Evolutionary conservation across 30 jellyfish, hydroid and myxozoan species (phyloP), one percentile per base, ranked within the genome.

Genomic region (Aurelia aurita complex sp. Pacific): DNA sequence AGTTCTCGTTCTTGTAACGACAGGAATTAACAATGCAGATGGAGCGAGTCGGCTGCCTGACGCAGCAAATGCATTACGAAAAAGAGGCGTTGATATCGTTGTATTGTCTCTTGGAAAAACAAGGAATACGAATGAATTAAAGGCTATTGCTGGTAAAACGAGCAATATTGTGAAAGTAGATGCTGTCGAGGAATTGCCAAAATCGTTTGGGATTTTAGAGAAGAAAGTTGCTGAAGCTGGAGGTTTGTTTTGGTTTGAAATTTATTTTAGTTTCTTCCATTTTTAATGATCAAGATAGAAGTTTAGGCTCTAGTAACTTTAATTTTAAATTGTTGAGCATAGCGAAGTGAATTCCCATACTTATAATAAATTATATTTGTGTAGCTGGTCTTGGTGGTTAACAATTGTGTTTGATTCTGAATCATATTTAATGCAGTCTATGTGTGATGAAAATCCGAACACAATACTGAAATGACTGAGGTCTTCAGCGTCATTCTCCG

Each of bases 11-110:
- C 71, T 92, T 13, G 54, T 92, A 9, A 71, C 88, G 51, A 79
- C 96, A 16, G 98, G 98, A 13, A 87, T 80, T 86, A 78, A 77
- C 72, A 35, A 69, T 11, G 87, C 81, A 32, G 78, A 36, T 8
- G 90, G 87, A 35, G 85, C 84, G 14, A 67, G 66, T 18, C 75
- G 67, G 34, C 59, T 91, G 32, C 64, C 85, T 40, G 46, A 59
- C 10, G 93, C 74, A 52, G 92, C 96, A 14, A 80, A 50, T 2
- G 51, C 33, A 32, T 60, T 91, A 42, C 67, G 79, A 60, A 3
- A 29, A 33, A 52, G 61, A 34, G 84, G 90, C 33, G 89, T 91
- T 11, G 78, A 80, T 35, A 68, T 75, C 17, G 62, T 91, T 61
- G 96, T 80, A 0, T 80, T 91, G 64, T 64, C 90, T 34, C 79